These are phyloP conservation scores for Mormyrus iriodes DNA, from an alignment of 2,113 vertebrate species.

Conservation along the genomic window DNA sequence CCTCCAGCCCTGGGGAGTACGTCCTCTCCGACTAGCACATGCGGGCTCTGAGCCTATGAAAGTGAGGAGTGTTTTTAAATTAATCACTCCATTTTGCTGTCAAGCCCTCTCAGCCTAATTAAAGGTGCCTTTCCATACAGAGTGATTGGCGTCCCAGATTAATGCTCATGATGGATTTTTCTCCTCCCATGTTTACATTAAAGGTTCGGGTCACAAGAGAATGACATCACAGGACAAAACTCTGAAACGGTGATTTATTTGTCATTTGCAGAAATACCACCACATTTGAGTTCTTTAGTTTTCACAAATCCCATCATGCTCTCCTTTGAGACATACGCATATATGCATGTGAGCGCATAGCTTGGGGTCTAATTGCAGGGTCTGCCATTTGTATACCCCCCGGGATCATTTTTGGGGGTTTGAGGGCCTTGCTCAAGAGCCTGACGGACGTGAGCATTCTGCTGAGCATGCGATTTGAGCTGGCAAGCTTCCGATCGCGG, in stretches of 20 bases:
- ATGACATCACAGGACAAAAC: neutral
- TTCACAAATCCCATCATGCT: neutral
- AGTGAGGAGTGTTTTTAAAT: neutral
- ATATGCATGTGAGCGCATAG: neutral
- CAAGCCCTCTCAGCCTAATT: neutral
- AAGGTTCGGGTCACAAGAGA: neutral
- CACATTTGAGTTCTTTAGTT: neutral
- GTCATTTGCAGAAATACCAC: neutral
- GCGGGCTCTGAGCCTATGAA: neutral
- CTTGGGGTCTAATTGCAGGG: neutral
- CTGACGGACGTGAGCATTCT: neutral
- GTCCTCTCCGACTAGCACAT: neutral
- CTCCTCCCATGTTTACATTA: neutral
- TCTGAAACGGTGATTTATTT: neutral
- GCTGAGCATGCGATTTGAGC: neutral
- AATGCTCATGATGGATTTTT: constrained; percentile 1
- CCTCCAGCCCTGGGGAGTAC: neutral
- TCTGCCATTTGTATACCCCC: neutral
- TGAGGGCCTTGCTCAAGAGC: neutral
- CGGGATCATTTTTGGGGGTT: neutral
- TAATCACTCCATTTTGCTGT: neutral
- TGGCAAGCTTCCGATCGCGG: neutral
- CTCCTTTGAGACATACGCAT: neutral
- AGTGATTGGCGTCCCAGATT: neutral
- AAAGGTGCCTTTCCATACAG: neutral